Percentiles rank a stretch among this genome's conserved stretches.
These are phyloP conservation scores for Opisthocomus hoazin DNA, from an alignment of 2,113 vertebrate species.

Conservation along the genomic window DNA sequence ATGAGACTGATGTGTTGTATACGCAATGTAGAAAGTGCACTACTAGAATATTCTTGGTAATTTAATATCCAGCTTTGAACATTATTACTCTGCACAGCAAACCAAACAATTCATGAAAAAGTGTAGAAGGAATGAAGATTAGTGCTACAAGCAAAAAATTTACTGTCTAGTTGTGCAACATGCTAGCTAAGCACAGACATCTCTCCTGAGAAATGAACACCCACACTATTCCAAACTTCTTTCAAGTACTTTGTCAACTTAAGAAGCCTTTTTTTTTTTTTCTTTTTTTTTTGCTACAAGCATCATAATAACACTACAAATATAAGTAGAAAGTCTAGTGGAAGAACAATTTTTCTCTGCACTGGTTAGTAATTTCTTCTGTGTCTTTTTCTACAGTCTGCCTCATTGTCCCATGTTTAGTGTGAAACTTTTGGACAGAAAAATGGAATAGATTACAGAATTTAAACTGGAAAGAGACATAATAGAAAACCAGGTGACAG, in stretches of 20 bases:
- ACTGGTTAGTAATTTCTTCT: background rate
- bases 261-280: background rate
- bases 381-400: background rate
- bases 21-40: background rate
- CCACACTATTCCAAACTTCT: background rate
- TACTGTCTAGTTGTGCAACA: background rate
- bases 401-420: background rate
- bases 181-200: background rate
- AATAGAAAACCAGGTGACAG: background rate
- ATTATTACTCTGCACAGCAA: background rate
- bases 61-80: background rate
- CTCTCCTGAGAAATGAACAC: background rate
- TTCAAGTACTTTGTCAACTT: conserved; percentile 1
- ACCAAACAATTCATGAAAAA: background rate
- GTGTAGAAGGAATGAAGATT: background rate
- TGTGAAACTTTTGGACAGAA: background rate
- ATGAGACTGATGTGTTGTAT: background rate
- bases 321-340: background rate
- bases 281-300: background rate
- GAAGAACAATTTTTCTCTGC: background rate
- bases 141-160: background rate
- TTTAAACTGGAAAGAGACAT: background rate
- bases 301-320: background rate
- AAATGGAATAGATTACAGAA: background rate
- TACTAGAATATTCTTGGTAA: background rate